phyloP scores from a whole-genome alignment of 2,113 vertebrate species.

The Dromiciops gliroides region DNA sequence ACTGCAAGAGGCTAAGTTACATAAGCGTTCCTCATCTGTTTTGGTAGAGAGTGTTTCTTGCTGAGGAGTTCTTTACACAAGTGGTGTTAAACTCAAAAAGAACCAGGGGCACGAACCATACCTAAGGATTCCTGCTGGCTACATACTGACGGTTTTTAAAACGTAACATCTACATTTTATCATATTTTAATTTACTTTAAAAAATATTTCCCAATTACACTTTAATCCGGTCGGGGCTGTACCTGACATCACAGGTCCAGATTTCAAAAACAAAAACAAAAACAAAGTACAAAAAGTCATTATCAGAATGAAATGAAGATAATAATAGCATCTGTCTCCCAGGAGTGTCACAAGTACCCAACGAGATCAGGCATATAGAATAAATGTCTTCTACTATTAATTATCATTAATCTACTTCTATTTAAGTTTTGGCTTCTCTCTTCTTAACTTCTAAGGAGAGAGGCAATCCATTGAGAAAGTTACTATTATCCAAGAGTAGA shows the following conservation, averaged over 20 bases:
- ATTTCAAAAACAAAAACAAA: constrained; percentile 58
- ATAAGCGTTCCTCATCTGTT: not conserved
- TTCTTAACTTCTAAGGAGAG: not conserved
- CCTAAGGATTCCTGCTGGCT: not conserved
- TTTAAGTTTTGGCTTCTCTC: constrained; percentile 50
- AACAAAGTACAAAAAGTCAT: constrained; percentile 45
- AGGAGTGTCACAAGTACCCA: not conserved
- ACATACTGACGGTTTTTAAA: not conserved
- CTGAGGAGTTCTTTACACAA: not conserved
- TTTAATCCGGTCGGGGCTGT: not conserved
- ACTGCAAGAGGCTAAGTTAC: not conserved
- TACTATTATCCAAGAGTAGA: constrained; percentile 7
- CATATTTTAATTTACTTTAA: not conserved
- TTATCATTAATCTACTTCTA: constrained; percentile 11
- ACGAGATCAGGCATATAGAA: not conserved
- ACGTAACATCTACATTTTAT: not conserved
- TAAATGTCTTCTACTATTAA: not conserved
- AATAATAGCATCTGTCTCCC: not conserved
- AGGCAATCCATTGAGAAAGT: not conserved
- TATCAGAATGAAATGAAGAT: not conserved
- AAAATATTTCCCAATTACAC: not conserved
- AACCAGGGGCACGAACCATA: not conserved
- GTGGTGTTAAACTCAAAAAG: not conserved
- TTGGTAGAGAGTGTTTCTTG: not conserved
- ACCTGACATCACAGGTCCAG: constrained; percentile 42